These are phyloP conservation scores for Hirtodrosophila cameraria DNA, from an alignment of 2,888 invertebrate genomes.

Conservation along the genomic window DNA sequence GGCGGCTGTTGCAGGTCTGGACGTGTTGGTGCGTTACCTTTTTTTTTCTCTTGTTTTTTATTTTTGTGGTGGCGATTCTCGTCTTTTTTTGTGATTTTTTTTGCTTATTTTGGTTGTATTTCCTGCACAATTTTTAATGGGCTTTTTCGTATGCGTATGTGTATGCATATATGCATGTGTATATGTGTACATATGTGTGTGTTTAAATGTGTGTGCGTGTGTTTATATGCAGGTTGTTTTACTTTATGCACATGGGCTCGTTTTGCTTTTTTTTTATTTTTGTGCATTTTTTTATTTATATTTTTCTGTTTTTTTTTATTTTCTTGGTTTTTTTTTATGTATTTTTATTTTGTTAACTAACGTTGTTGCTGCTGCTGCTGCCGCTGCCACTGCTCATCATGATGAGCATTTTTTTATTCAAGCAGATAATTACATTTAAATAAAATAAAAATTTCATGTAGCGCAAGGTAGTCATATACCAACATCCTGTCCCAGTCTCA, in stretches of 20 bases:
- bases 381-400: slow-evolving; percentile 61
- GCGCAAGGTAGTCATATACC: slow-evolving; percentile 43
- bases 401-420: slow-evolving; percentile 81
- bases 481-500: neutral
- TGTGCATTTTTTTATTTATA: slow-evolving; percentile 9
- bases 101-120: slow-evolving; percentile 37
- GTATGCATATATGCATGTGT: slow-evolving; percentile 3
- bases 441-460: slow-evolving; percentile 84
- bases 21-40: slow-evolving; percentile 61
- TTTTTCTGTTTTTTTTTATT: slow-evolving; percentile 24
- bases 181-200: neutral
- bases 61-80: neutral
- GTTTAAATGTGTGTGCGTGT: slow-evolving; percentile 6
- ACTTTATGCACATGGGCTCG: slow-evolving; percentile 57
- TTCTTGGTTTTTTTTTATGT: slow-evolving; percentile 17
- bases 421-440: slow-evolving; percentile 84
- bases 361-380: too few relatives aligned
- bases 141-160: slow-evolving; percentile 56
- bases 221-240: slow-evolving; percentile 42
- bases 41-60: slow-evolving; percentile 1
- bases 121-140: slow-evolving; percentile 69
- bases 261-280: slow-evolving; percentile 24
- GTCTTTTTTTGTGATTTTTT: slow-evolving; percentile 3
- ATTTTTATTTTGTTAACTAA: slow-evolving; percentile 17
- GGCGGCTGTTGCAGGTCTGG: slow-evolving; percentile 36